A percentile compares a stretch with the other conserved stretches of the same genome.
These are phyloP conservation scores for Antechinus flavipes DNA, from an alignment of 2,113 vertebrate species.

Conservation along the genomic window DNA sequence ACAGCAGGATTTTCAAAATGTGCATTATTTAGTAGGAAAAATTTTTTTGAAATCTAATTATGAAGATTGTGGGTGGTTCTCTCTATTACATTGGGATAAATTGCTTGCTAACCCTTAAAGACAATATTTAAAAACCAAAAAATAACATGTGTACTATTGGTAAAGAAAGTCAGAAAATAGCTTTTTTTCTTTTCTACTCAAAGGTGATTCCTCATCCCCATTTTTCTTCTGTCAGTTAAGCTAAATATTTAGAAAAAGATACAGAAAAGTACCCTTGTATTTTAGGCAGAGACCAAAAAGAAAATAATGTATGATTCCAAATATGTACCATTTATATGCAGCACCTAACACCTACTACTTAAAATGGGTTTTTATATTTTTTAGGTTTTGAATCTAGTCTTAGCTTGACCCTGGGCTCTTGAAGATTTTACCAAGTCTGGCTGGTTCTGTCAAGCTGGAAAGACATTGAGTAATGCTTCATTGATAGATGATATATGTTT, in stretches of 20 bases:
- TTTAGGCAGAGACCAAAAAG: constrained; percentile 44
- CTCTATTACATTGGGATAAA: constrained; percentile 22
- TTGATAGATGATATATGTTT: background rate
- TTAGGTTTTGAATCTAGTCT: constrained; percentile 48
- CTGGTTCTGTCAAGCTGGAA: background rate
- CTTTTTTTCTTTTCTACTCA: background rate
- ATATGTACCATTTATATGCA: constrained; percentile 21
- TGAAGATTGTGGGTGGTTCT: constrained; percentile 40
- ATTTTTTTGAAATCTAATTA: constrained; percentile 29
- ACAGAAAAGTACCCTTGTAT: constrained; percentile 14
- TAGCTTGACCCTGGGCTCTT: background rate
- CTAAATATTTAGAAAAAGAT: background rate
- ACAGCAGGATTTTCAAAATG: background rate
- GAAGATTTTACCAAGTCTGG: background rate
- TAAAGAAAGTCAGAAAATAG: background rate
- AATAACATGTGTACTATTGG: background rate
- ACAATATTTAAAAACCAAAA: constrained; percentile 41
- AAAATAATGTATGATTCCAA: constrained; percentile 17
- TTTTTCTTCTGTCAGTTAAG: constrained; percentile 34
- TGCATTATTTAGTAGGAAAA: background rate
- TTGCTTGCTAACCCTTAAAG: background rate
- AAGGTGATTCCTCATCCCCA: background rate
- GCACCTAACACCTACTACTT: constrained; percentile 43
- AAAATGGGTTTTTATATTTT: constrained; percentile 33
- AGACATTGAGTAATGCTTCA: background rate